These are phyloP conservation scores for Scelioninae gen. 1 DNA, from an alignment of 2,888 invertebrate genomes.

Conservation along the genomic window DNA sequence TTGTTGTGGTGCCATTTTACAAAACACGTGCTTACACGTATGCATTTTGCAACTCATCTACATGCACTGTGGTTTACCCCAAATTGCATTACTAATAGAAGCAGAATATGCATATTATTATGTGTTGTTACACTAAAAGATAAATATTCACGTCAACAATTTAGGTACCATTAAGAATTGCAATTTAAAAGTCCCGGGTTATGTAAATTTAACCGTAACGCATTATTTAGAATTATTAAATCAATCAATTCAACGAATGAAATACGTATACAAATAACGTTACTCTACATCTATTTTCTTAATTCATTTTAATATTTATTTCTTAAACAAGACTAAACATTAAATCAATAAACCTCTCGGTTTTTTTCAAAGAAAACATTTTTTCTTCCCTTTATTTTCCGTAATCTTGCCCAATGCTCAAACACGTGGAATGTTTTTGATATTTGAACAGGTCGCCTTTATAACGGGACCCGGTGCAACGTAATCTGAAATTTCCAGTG, in stretches of 20 bases:
- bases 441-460: slow-evolving; percentile 29
- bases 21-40: background rate
- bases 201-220: background rate
- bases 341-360: background rate
- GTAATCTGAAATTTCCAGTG: too few species aligned
- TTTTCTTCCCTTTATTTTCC: background rate
- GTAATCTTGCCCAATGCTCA: slow-evolving; percentile 6
- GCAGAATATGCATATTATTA: slow-evolving; percentile 6
- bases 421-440: slow-evolving; percentile 23
- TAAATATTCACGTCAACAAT: slow-evolving; percentile 4
- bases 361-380: background rate
- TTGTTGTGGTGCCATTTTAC: background rate
- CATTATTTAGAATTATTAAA: background rate
- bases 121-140: background rate
- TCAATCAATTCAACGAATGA: background rate
- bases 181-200: background rate
- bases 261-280: background rate
- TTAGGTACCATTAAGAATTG: background rate
- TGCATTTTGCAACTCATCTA: slow-evolving; percentile 5
- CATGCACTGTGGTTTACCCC: slow-evolving; percentile 6
- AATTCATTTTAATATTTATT: too few species aligned
- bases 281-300: too few species aligned
- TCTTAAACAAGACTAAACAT: background rate
- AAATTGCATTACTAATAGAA: background rate
- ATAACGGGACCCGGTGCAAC: too few species aligned